Conservation (phyloP, 2,113 vertebrate species). For the Menidia beryllina region DNA sequence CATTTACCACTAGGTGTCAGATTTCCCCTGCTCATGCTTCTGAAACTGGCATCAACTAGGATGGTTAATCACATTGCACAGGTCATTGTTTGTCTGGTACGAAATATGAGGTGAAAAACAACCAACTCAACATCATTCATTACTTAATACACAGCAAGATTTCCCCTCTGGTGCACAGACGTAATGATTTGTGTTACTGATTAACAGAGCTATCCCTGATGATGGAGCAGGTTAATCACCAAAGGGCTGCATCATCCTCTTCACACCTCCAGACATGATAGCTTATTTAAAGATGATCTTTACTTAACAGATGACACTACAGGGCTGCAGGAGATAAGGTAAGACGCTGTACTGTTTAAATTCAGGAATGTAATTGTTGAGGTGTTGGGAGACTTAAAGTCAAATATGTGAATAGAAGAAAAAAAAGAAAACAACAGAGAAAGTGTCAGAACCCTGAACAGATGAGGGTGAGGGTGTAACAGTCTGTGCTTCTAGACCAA, state of each 20-base stretch:
- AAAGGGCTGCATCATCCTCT: slow-evolving; percentile 31
- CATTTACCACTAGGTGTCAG: slow-evolving; percentile 77
- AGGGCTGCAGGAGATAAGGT: slow-evolving; percentile 45
- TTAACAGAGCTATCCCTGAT: slow-evolving; percentile 51
- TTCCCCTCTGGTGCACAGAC: slow-evolving; percentile 14
- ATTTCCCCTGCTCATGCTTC: slow-evolving; percentile 24
- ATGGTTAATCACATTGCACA: slow-evolving; percentile 27
- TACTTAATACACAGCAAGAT: slow-evolving; percentile 33
- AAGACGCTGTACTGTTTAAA: slow-evolving; percentile 19
- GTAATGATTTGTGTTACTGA: slow-evolving; percentile 49
- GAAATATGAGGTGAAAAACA: slow-evolving; percentile 40
- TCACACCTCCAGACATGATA: slow-evolving; percentile 34
- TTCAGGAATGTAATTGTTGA: neutral
- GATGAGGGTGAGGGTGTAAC: neutral
- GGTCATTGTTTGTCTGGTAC: slow-evolving; percentile 15
- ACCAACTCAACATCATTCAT: slow-evolving; percentile 39
- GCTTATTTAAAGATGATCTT: slow-evolving; percentile 55
- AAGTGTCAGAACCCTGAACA: neutral
- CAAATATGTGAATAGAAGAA: neutral
- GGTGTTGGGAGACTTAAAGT: neutral
- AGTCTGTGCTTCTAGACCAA: neutral
- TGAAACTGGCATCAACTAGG: neutral
- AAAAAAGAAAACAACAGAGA: neutral
- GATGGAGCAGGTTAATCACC: slow-evolving; percentile 65
- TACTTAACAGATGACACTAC: slow-evolving; percentile 1